A percentile compares a stretch with the other conserved stretches of the same genome.
Evolutionary conservation across 2,113 vertebrate species (phyloP).

Genomic region (Dasypus novemcinctus): DNA sequence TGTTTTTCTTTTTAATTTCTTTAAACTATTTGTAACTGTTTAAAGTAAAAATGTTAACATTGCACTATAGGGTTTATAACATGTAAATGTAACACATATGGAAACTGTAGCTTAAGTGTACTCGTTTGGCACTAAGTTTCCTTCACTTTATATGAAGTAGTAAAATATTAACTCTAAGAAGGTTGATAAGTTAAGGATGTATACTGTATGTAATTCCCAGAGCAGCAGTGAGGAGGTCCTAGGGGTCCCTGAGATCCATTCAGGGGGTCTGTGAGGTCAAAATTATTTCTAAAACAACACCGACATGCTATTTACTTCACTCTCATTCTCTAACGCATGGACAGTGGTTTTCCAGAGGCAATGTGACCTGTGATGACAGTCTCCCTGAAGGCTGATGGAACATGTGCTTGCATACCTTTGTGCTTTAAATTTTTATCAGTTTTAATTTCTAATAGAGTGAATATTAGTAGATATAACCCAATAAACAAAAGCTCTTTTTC

Average conservation of each 20-base stretch:
- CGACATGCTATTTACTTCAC: background rate
- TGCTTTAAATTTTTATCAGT: background rate
- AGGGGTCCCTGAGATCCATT: background rate
- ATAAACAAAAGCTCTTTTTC: background rate
- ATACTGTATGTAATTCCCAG: background rate
- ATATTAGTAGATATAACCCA: background rate
- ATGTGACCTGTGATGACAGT: fast-evolving
- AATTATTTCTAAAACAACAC: background rate
- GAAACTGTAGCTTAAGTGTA: background rate
- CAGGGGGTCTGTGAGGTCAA: background rate
- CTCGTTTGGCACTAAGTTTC: background rate
- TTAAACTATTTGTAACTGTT: background rate
- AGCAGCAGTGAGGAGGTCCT: background rate
- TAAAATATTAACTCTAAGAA: background rate
- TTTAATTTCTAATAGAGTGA: background rate
- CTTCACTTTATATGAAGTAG: background rate
- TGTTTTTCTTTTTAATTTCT: background rate
- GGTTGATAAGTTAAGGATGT: background rate
- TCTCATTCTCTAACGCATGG: background rate
- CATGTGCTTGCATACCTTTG: background rate
- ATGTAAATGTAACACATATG: background rate
- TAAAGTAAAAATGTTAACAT: background rate
- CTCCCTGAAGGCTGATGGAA: too few species aligned
- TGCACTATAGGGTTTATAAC: background rate
- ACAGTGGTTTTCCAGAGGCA: background rate